A percentile compares a stretch with the other conserved stretches of the same genome.
These are phyloP conservation scores for Tautogolabrus adspersus DNA, from an alignment of 2,113 vertebrate genomes.

Conservation along the genomic window DNA sequence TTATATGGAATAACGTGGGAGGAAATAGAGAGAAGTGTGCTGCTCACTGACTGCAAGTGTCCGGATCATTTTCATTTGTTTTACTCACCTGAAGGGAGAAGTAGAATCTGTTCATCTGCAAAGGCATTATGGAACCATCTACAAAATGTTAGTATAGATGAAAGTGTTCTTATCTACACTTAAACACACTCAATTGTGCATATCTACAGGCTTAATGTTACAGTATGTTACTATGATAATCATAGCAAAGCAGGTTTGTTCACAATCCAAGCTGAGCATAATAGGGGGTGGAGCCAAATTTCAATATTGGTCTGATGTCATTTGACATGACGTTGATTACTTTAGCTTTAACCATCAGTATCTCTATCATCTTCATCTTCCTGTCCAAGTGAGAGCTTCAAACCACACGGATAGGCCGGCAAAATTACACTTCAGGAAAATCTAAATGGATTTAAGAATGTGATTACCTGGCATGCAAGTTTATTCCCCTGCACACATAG, in stretches of 20 bases:
- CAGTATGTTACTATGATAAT: neutral
- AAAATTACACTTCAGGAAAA: slow-evolving; percentile 20
- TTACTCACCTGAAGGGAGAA: slow-evolving; percentile 40
- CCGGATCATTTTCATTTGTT: slow-evolving; percentile 35
- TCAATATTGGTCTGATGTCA: neutral
- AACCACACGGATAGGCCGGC: neutral
- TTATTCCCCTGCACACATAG: neutral
- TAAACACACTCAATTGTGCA: neutral
- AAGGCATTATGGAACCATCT: neutral
- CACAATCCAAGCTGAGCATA: neutral
- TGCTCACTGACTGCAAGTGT: slow-evolving; percentile 41
- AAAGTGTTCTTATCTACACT: neutral
- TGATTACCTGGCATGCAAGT: slow-evolving; percentile 25
- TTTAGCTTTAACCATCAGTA: neutral
- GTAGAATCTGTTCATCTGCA: neutral
- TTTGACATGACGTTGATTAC: slow-evolving; percentile 9
- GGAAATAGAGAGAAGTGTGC: slow-evolving; percentile 11
- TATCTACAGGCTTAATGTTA: slow-evolving; percentile 11
- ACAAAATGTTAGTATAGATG: neutral
- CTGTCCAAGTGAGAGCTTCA: neutral
- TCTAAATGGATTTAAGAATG: slow-evolving; percentile 35
- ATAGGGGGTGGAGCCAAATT: neutral
- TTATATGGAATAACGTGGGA: slow-evolving; percentile 38
- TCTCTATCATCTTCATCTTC: neutral
- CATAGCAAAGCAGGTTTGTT: slow-evolving; percentile 2